Conservation (phyloP, 1,140 invertebrate species). For the Panagrolaimus sp. region DNA sequence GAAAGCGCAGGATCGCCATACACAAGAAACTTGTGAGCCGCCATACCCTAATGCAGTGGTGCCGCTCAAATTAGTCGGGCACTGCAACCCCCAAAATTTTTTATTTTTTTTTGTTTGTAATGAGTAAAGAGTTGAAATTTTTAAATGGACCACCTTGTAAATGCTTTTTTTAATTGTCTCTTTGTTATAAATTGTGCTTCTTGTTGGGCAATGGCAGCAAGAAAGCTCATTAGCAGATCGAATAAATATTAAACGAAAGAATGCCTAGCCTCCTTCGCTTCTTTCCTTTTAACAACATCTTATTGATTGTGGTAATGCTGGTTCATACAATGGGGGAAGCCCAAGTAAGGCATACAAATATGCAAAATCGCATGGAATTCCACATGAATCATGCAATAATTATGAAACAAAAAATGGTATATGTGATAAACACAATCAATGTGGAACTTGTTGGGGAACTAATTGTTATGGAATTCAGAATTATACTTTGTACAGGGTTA, state of each 20-base stretch:
- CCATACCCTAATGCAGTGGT: too few relatives aligned
- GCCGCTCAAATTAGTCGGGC: too few relatives aligned
- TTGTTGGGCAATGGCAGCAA: conserved; percentile 60
- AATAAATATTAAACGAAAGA: conserved; percentile 62
- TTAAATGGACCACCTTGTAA: too few relatives aligned
- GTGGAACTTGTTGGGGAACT: conserved; percentile 61
- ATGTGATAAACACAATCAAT: conserved; percentile 57
- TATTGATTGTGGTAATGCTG: conserved; percentile 61
- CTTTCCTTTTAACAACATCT: conserved; percentile 60
- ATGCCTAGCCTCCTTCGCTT: conserved; percentile 62
- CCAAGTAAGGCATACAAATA: conserved; percentile 60
- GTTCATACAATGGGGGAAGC: conserved; percentile 60
- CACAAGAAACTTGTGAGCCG: too few relatives aligned
- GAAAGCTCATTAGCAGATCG: conserved; percentile 61
- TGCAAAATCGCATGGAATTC: conserved; percentile 60
- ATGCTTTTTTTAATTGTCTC: neutral
- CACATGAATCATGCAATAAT: conserved; percentile 63
- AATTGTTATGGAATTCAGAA: conserved; percentile 59
- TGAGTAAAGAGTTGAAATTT: too few relatives aligned
- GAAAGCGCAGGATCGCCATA: too few relatives aligned
- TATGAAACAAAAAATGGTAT: conserved; percentile 62
- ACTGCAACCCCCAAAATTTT: too few relatives aligned
- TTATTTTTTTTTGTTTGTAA: too few relatives aligned
- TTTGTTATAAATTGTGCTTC: conserved; percentile 61
- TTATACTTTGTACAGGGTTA: conserved; percentile 60